Evolutionary conservation across 2,888 invertebrate species (phyloP).

Genomic region (Boloria selene): DNA sequence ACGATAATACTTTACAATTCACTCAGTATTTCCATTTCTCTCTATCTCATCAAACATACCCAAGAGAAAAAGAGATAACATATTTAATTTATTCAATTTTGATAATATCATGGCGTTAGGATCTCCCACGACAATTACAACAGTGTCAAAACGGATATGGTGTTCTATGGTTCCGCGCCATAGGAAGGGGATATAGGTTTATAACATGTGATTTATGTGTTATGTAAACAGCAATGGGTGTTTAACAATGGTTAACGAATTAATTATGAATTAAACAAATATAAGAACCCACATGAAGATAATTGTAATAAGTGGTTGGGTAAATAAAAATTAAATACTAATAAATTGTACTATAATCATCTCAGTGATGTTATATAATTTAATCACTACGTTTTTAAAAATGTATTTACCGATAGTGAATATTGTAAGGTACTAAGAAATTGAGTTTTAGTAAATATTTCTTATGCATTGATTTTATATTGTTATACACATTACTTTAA

Average conservation of each 20-base stretch:
- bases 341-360: not conserved
- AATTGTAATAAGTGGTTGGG: constrained; percentile 15
- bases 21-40: constrained; percentile 46
- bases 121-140: constrained; percentile 71
- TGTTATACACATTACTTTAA: too few relatives aligned
- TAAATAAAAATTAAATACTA: constrained; percentile 7
- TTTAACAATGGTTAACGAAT: constrained; percentile 28
- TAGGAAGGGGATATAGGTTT: constrained; percentile 49
- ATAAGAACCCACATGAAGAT: constrained; percentile 26
- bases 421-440: too few relatives aligned
- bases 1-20: constrained; percentile 49
- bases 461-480: too few relatives aligned
- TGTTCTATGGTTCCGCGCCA: constrained; percentile 63
- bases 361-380: not conserved
- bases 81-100: constrained; percentile 56
- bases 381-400: not conserved
- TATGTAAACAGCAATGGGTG: constrained; percentile 31
- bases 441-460: too few relatives aligned
- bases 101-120: constrained; percentile 45
- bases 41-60: constrained; percentile 37
- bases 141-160: constrained; percentile 70
- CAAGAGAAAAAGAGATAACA: constrained; percentile 46
- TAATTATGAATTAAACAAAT: constrained; percentile 29
- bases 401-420: too few relatives aligned
- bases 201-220: constrained; percentile 47